phyloP scores from a whole-genome alignment of 2,113 vertebrate species.

The Ochotona curzoniae region DNA sequence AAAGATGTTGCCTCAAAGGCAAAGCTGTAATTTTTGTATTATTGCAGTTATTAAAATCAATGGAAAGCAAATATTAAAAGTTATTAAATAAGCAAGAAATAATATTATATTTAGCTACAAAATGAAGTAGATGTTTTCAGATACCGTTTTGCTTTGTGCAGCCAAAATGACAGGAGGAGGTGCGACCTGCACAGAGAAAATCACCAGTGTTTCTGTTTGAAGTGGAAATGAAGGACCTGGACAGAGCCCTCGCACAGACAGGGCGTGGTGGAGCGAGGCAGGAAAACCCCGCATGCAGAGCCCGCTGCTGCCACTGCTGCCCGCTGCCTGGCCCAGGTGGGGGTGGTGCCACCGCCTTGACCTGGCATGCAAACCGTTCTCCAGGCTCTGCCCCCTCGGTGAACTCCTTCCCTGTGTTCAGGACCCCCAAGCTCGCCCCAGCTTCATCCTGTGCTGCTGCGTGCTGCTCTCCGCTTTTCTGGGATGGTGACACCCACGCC shows the following conservation, averaged over 20 bases:
- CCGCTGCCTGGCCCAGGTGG: too few relatives aligned
- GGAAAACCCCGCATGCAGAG: too few relatives aligned
- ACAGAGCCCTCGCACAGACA: not conserved
- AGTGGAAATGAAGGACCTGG: accelerated
- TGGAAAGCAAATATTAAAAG: conserved; percentile 42
- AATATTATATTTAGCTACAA: conserved; percentile 1
- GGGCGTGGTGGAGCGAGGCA: accelerated
- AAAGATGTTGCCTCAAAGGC: not conserved
- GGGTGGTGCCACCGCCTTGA: accelerated
- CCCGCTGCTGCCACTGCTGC: too few relatives aligned
- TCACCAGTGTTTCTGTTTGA: not conserved
- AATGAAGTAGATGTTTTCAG: conserved; percentile 50
- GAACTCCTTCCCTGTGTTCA: not conserved
- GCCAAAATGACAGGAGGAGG: not conserved
- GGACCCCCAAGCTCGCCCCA: too few relatives aligned
- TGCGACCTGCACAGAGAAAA: not conserved
- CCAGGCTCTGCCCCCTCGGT: accelerated
- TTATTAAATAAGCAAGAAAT: conserved; percentile 8
- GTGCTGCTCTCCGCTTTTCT: too few relatives aligned
- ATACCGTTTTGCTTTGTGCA: not conserved
- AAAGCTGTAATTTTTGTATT: conserved; percentile 2
- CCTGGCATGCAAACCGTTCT: accelerated
- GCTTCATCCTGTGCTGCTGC: too few relatives aligned
- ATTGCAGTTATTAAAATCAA: not conserved
- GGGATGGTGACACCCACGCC: too few relatives aligned